Evolutionary conservation across 1,140 invertebrate species (phyloP), one percentile per base, ranked within the genome.

Genomic region (Zaprionus gabonicus): DNA sequence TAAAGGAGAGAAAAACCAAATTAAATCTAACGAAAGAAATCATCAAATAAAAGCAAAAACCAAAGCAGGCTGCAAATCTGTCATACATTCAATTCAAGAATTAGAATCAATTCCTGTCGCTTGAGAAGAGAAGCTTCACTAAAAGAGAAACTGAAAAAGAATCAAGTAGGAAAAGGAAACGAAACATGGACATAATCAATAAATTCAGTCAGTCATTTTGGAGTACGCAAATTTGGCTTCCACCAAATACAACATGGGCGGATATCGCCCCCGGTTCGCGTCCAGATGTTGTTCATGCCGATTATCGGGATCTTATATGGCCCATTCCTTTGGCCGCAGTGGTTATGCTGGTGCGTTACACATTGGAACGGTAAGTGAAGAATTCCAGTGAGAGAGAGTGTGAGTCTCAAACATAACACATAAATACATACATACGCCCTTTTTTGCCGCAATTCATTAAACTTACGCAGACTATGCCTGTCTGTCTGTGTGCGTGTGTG

Each of bases 211-310:
- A 95, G 87, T 94, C 93, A 78, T 98, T 98, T 94, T 98, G 97
- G 97, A 95, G 95, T 84, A 95, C 96, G 82, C 93, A 95, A 84
- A 93, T 98, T 84, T 98, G 97, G 97, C 94, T 98, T 84, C 97
- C 97, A 69, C 97, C 97, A 72, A 98, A 98, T 93, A 96, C 96
- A 69, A 97, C 96, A 82, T 98, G 98, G 97, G 94, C 94, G n/a
- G 96, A 98, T 91, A 95, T 98, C 53, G 94, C 95, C 80, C 96
- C 97, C 25, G 97, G 95, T 73, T 94, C 96, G 53, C 96, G 95
- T 78, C 95, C 96, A 73, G 94, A 95, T 80, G 95, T 97, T 71
- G 94, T 95, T 67, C 97, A 97, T 93, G 95, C 97, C 49, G 95
- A 98, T 92, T 95, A 97, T 88, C 95, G 94, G 85, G 97, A 99